Base-by-base conservation (phyloP, 2,113 vertebrate genomes). In the Arizona elegans region DNA sequence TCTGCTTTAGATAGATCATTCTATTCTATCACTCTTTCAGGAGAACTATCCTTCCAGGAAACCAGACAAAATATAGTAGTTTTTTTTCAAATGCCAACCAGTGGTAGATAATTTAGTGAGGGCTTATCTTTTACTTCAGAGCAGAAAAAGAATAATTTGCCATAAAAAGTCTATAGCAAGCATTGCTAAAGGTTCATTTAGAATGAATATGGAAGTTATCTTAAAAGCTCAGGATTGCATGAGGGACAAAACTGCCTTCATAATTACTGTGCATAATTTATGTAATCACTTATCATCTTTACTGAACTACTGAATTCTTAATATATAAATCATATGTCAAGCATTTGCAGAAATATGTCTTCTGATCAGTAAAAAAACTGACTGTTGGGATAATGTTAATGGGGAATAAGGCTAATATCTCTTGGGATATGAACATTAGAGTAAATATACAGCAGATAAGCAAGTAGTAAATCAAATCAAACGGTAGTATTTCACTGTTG, bases 291-390 rank as follows among this genome's bases (percentile, higher is more conserved):
- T 24, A 26, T 38, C 47, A 3, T 26, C 50, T 59, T 75, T 92
- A 87, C 54, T 75, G 58, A 92, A 24, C 93, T 70, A 65, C 3
- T 0, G 0, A 0, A 88, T 90, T 52, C 5, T 38, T 33, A 24
- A 0, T 5, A 38, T 5, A 4, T 26, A 0, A 8, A 0, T 0
- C 0, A 5, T 1, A n/a, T 50, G 38, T 19, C 38, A 90, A 19
- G 38, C 19, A 1, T 86, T 43, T 86, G 43, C 65, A 91, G 59
- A 24, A 89, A 33, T 3, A 26, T 5, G 0, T 0, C 56, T 13
- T 0, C 24, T 33, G 9, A 54, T 7, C 26, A 33, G 21, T 86
- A 50, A 88, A 47, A 47, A 43, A 33, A 5, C 62, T 54, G 52
- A 3, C 23, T 24, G 5, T 1, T 89, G 1, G 33, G 1, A 53